Percentiles rank a stretch among this genome's conserved stretches.
These are phyloP conservation scores for Struthio camelus DNA, from an alignment of 2,113 vertebrate species.

Conservation along the genomic window DNA sequence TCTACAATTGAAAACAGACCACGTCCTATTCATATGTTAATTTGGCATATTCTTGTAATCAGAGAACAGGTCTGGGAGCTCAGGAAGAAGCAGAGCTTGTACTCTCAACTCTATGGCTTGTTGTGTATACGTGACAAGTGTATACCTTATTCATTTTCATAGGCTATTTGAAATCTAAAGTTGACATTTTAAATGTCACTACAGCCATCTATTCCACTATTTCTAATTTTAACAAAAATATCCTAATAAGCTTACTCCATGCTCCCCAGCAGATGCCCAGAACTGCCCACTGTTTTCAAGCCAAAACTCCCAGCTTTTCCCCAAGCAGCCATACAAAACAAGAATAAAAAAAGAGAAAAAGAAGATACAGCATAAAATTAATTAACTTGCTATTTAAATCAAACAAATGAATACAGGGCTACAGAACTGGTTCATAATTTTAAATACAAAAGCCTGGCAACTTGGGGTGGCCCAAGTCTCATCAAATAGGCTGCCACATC, in stretches of 20 bases:
- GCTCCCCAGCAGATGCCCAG: neutral
- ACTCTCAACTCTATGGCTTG: neutral
- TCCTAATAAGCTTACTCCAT: neutral
- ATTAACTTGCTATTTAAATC: no score
- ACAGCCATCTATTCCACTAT: neutral
- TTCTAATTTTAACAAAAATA: neutral
- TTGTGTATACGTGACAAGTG: no score
- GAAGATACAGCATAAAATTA: rapidly evolving
- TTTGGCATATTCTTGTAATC: neutral
- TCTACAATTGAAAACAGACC: neutral
- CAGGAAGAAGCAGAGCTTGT: rapidly evolving
- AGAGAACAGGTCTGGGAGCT: neutral
- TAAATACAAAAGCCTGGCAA: neutral
- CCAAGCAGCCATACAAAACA: neutral
- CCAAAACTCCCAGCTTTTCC: neutral
- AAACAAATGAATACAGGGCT: neutral
- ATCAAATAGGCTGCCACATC: rapidly evolving
- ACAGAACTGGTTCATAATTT: neutral
- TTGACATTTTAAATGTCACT: neutral
- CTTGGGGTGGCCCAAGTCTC: rapidly evolving
- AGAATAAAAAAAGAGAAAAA: rapidly evolving
- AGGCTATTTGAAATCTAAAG: neutral
- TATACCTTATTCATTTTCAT: neutral
- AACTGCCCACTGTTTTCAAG: neutral
- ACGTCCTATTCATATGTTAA: neutral